Base-by-base conservation (phyloP, 1,140 invertebrate genomes). In the Camponotus floridanus region DNA sequence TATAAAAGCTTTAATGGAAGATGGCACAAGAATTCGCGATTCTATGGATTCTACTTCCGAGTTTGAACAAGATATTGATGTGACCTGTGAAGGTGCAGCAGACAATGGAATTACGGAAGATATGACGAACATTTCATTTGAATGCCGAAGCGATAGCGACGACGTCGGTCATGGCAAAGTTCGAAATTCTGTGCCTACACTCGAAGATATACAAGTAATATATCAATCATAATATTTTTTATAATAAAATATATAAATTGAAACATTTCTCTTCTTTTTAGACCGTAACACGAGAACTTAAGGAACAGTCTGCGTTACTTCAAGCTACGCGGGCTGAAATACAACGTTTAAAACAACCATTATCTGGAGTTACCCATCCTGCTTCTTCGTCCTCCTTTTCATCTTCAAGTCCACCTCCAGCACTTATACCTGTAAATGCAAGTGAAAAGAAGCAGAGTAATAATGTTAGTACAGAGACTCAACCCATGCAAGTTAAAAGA, bases 1-100 rank as follows among this genome's bases (percentile, higher is more conserved):
- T 79, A 88, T 95, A 48, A 94, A 95, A 87, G 85, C 90, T 6
- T 73, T 95, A 26, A 93, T 95, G 93, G 91, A 92, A 9, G 91
- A 94, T 31, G 92, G 93, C 9, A 92, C 92, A 3, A 88, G 87
- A 67, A 90, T 86, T 26, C 90, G 90, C 13, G 92, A 93, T 76
- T 70, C 74, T 51, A 33, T 80, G 8, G 91, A 92, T 68, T 88
- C 90, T 4, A 86, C 76, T n/a, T 90, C 90, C 1, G 92, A 94
- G 1, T 36, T 71, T 8, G 92, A 93, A 48, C 83, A 76, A 1
- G 94, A 94, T 15, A 86, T 80, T 18, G 88, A 86, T 48, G 70
- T 70, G 7, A 92, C 89, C 45, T 87, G 78, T 2, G 90, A 92
- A 26, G 51, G 15, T 51, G 42, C 45, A 71, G 57, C n/a, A 59